Conservation (phyloP, 1,140 invertebrate genomes). For the Penaeus vannamei region DNA sequence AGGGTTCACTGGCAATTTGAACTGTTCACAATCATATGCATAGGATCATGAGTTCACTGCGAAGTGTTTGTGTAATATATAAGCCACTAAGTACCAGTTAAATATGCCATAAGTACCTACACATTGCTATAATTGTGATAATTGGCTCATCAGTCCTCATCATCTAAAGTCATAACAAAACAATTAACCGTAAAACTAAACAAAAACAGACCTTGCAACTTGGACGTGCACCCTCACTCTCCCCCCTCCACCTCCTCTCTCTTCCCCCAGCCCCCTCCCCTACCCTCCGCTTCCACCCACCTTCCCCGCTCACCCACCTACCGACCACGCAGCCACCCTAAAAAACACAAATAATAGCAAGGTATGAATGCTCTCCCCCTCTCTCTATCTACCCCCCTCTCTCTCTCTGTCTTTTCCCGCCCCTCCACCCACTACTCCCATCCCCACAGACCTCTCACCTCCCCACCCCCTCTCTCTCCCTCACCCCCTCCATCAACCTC, state of each 20-base stretch:
- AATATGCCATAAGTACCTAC: too few species aligned
- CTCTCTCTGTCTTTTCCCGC: not conserved
- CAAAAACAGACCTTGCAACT: not conserved
- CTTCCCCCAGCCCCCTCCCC: not conserved
- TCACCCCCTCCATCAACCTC: not conserved
- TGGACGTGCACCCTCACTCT: not conserved
- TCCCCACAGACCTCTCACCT: not conserved
- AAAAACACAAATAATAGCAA: not conserved
- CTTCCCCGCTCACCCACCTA: conserved; percentile 2
- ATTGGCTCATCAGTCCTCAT: too few species aligned
- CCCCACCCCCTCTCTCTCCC: not conserved
- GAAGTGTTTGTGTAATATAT: too few species aligned
- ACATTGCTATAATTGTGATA: too few species aligned
- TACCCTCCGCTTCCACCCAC: not conserved
- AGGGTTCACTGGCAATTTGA: too few species aligned
- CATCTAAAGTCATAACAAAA: too few species aligned
- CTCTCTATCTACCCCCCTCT: conserved; percentile 35
- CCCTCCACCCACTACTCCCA: not conserved
- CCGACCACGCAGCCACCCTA: not conserved
- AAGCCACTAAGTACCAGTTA: too few species aligned
- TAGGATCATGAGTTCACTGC: too few species aligned
- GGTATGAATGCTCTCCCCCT: conserved; percentile 16
- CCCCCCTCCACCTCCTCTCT: not conserved
- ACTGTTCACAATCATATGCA: too few species aligned
- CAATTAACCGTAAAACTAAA: too few species aligned